Base-by-base conservation (phyloP, 2,113 vertebrate species). In the Heterochromis multidens region DNA sequence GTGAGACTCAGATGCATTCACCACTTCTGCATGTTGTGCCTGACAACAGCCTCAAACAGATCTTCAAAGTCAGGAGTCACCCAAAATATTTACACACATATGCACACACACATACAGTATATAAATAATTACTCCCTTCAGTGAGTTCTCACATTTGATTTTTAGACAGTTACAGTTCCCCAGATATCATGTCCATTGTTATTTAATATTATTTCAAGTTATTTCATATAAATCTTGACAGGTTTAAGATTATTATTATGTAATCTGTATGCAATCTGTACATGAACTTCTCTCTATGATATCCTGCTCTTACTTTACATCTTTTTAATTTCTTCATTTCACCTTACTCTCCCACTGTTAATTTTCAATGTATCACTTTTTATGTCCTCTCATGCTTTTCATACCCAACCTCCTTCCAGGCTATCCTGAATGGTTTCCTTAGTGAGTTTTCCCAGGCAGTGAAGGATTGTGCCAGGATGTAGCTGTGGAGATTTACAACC, bases 401-500 rank as follows among this genome's bases (percentile, higher is more conserved):
- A 16, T 14, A 59, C 40, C 59, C 29, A 29, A 23, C 33, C 10
- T 89, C 67, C 29, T 62, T 92, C 27, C 82, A 98, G 97, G 95
- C 96, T 59, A 97, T 98, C 90, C 92, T 98, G 86, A 93, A 89
- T 3, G 96, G 97, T 76, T 97, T 97, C 89, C 93, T 97, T 54
- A 70, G 5, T 78, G 97, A 98, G 29, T 98, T 98, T 91, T 31
- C 96, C 19, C 35, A 89, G 76, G 95, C 91, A 16, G 97, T 97
- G 76, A 97, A 93, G 83, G 94, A 96, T 65, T 95, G 94, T 13
- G 91, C 96, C 1, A 77, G 83, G 95, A 97, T 57, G 96, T 97
- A 3, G 95, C 97, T 4, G 96, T 98, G 74, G 97, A 98, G 93
- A 97, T 98, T 91, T 97, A 97, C 86, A 90, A 94, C 79, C 95